Evolutionary conservation across 1,140 invertebrate genomes (phyloP).

Genomic region (Limonius californicus): DNA sequence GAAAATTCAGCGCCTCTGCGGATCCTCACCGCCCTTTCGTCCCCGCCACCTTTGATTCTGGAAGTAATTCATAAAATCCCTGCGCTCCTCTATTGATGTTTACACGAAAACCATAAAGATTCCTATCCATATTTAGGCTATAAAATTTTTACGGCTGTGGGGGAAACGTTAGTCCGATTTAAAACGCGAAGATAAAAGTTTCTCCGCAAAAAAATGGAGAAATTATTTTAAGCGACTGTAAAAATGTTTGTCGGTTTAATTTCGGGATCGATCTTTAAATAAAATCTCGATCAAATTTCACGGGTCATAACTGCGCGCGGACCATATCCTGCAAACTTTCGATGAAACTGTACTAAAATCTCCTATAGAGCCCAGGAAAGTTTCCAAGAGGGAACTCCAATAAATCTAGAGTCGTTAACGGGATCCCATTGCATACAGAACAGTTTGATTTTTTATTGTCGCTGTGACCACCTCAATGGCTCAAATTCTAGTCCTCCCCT

Average conservation of each 20-base stretch:
- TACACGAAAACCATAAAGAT: too few species aligned
- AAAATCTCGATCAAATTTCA: not conserved
- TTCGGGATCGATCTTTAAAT: not conserved
- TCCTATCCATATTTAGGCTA: too few species aligned
- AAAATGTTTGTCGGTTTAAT: not conserved
- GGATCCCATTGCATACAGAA: constrained; percentile 28
- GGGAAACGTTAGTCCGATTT: too few species aligned
- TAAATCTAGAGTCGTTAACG: constrained; percentile 32
- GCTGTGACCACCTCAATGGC: not conserved
- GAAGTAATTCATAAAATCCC: not conserved
- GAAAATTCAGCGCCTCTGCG: not conserved
- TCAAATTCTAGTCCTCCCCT: too few species aligned
- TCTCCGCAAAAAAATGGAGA: too few species aligned
- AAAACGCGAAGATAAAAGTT: too few species aligned
- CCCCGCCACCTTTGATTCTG: not conserved
- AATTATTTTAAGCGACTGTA: not conserved
- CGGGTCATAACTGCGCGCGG: not conserved
- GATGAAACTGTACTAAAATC: constrained; percentile 20
- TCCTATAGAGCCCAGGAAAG: constrained; percentile 17
- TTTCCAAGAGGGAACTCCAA: constrained; percentile 30
- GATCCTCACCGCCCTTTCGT: not conserved
- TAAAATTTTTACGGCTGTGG: too few species aligned
- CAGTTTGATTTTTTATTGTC: constrained; percentile 31
- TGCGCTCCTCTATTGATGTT: too few species aligned
- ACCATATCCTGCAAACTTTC: constrained; percentile 21